Evolutionary conservation across 2,113 vertebrate genomes (phyloP).

Genomic region (Pungitius pungitius): DNA sequence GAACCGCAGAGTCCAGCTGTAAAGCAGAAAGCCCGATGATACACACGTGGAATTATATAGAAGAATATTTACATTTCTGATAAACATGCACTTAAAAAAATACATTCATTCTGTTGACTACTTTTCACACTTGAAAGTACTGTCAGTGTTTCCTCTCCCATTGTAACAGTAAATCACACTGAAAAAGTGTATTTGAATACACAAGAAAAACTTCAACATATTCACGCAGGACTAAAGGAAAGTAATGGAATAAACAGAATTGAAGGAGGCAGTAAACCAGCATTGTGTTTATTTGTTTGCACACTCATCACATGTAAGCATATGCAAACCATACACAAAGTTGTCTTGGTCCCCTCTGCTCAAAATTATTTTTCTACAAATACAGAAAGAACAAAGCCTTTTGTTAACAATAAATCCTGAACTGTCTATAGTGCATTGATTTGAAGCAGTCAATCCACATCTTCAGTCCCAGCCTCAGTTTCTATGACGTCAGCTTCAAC

Average conservation of each 20-base stretch:
- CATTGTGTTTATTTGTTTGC: constrained; percentile 53
- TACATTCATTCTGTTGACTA: no score
- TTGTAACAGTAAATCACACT: no score
- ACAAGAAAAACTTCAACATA: no score
- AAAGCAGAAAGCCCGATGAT: neutral
- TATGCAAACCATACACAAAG: constrained; percentile 18
- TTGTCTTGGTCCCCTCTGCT: neutral
- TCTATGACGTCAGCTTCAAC: constrained; percentile 24
- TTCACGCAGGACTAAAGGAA: no score
- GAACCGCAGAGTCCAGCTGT: neutral
- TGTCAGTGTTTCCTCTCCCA: no score
- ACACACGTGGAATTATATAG: no score
- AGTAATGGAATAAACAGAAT: neutral
- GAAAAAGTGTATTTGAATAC: no score
- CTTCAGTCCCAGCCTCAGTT: constrained; percentile 39
- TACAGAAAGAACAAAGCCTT: constrained; percentile 43
- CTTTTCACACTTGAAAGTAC: neutral
- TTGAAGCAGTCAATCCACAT: constrained; percentile 41
- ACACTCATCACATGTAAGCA: constrained; percentile 12
- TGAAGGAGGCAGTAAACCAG: constrained; percentile 4
- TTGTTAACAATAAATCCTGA: neutral
- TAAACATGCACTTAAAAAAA: neutral
- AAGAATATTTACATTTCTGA: neutral
- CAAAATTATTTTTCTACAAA: constrained; percentile 33
- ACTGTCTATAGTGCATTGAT: constrained; percentile 19